Base-by-base conservation (phyloP, 2,888 invertebrate genomes). In the Clivina fossor region DNA sequence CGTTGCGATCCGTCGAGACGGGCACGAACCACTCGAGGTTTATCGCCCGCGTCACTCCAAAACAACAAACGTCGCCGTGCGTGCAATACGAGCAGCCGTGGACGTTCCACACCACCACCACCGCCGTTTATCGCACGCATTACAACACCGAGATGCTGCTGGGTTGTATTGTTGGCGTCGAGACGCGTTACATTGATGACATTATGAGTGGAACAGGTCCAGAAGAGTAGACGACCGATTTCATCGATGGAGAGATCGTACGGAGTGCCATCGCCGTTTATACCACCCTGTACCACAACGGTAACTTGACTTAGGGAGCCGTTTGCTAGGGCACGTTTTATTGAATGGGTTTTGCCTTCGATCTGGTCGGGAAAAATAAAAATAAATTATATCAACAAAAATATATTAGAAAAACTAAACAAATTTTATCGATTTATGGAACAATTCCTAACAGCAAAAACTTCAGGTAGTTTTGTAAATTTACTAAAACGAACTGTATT, bases 171-270 rank as follows among this genome's bases (percentile, higher is more conserved):
- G 1, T 80, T 79, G 66, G 82, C 81, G 66, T 86, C 84, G 19
- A 89, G 78, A 58, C 88, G 81, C 0, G 94, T 94, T 0, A 93
- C 89, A 71, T 95, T 95, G 41, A 96, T 93, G 0, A 90, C 86
- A 69, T 95, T 88, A 5, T 87, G 83, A 59, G 82, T 80, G 0
- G 86, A 78, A 65, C 93, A 93, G 0, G 92, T 89, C 93, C 94
- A 95, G 74, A 93, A 95, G 1, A 97, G 71, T 1, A 91, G 75
- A 11, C 93, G 80, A 0, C 93, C 88, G 24, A 91, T 78, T 0
- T 90, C 85, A 72, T 96, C 95, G 4, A 96, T 76, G 0, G 88
- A 94, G 64, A 96, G 80, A 71, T 94, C 92, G 67, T 83, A 88
- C 0, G 93, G 91, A 56, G 85, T 81, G 2, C 83, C 78, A 2